phyloP scores from a whole-genome alignment of 2,888 invertebrate species.

The Drosophila mercatorum region DNA sequence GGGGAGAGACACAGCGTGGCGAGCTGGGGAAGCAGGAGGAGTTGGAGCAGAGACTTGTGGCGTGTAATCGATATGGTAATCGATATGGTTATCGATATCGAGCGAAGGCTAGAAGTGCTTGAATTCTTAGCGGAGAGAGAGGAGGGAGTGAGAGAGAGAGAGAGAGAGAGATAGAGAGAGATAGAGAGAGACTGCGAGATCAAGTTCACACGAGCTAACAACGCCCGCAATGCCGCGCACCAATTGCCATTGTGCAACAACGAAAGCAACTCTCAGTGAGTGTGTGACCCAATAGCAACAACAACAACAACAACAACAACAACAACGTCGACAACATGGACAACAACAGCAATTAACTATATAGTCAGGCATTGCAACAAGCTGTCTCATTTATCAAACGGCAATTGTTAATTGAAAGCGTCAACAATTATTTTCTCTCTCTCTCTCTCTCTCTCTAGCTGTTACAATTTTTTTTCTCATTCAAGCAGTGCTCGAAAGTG shows the following conservation, averaged over 20 bases:
- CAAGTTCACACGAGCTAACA: constrained; percentile 29
- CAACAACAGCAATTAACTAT: constrained; percentile 7
- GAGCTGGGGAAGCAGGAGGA: neutral
- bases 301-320: constrained; percentile 14
- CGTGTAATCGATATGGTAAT: constrained; percentile 1
- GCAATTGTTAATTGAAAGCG: constrained; percentile 75
- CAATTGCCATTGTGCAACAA: constrained; percentile 31
- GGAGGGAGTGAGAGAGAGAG: no score
- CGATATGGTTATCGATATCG: constrained; percentile 3
- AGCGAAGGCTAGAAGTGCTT: neutral
- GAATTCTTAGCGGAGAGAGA: constrained; percentile 14
- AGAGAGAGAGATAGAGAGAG: constrained; percentile 7
- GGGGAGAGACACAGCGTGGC: constrained; percentile 14
- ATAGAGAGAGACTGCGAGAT: constrained; percentile 1
- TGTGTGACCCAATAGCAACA: constrained; percentile 35
- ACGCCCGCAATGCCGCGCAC: constrained; percentile 3
- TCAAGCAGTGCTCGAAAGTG: constrained; percentile 45
- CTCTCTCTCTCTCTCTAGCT: neutral
- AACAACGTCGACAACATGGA: neutral
- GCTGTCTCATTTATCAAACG: constrained; percentile 58
- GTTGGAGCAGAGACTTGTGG: constrained; percentile 1
- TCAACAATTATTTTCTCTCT: constrained; percentile 51
- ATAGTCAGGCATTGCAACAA: constrained; percentile 39
- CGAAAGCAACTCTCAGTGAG: constrained; percentile 19
- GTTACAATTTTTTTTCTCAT: constrained; percentile 44